Evolutionary conservation across 2,888 invertebrate species (phyloP), one percentile per base, ranked within the genome.

Genomic region (Phasia obesa): DNA sequence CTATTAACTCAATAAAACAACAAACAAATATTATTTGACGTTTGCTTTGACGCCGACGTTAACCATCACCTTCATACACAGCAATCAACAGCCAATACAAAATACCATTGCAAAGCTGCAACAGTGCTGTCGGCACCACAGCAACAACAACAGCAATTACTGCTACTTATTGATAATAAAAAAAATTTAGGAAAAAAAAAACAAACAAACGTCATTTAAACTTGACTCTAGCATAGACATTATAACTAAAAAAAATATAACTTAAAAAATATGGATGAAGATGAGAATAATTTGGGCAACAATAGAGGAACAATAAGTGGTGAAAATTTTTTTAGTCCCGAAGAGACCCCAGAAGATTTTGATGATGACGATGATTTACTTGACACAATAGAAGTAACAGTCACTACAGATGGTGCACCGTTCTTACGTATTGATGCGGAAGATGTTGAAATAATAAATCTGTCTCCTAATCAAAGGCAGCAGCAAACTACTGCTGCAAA

Each of bases 251-350:
- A n/a, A 2, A 38, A 7, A 13, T 38, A 59, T 42, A 21, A 49
- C 4, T 21, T 11, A 1, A 53, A 73, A 38, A 84, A 62, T 85
- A 89, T 89, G 89, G 89, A 89, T 86, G 89, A 89, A 85, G 90
- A 89, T 87, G 89, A 90, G 82, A 90, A 89, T 86, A 77, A 78
- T 80, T 83, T 87, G 84, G 87, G 87, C 59, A 88, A 87, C 84
- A 87, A 57, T 67, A 35, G 17, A 6, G 21, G 25, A 47, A 19
- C 35, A 38, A n/a, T 53, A 42, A 60, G n/a, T 19, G 38, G n/a
- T 38, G 64, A 42, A 25, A 57, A 53, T 44, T 64, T 59, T 11
- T 55, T 23, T 5, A 65, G 55, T 25, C 70, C 55, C 13, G 78
- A 55, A 11, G 71, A 62, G 5, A 25, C 47, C 15, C 73, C 42